These are phyloP conservation scores for Lampropteryx suffumata DNA, from an alignment of 2,888 invertebrate species.

Conservation along the genomic window DNA sequence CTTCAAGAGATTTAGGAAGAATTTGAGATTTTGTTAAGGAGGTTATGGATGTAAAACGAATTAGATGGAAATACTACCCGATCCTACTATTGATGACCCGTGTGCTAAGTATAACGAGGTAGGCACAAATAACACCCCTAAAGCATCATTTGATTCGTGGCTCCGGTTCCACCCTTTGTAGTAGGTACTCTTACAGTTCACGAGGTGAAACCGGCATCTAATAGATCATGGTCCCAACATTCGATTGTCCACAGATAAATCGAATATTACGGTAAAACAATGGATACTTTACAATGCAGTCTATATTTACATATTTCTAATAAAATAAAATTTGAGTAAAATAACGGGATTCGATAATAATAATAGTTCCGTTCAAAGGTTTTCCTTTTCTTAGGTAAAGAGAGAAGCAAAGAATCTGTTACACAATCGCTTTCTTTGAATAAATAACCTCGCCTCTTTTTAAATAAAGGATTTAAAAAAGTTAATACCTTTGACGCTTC, in stretches of 20 bases:
- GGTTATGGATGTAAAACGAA: not conserved
- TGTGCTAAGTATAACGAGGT: not conserved
- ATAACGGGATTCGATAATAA: constrained; percentile 10
- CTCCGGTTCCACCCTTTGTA: no score
- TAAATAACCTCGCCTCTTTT: constrained; percentile 10
- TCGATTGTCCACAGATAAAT: no score
- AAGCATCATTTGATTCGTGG: no score
- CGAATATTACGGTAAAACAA: no score
- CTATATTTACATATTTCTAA: no score
- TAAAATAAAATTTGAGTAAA: constrained; percentile 3
- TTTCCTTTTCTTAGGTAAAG: constrained; percentile 16
- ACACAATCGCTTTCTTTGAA: constrained; percentile 13
- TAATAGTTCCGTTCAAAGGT: constrained; percentile 14
- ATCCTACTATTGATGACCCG: no score
- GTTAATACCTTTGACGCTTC: not conserved
- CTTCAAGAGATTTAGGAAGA: no score
- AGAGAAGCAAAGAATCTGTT: constrained; percentile 13
- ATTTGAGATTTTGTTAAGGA: not conserved
- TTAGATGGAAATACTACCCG: no score
- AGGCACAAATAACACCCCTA: no score
- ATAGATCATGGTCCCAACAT: not conserved
- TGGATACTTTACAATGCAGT: no score
- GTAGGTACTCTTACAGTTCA: not conserved
- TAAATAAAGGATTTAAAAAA: not conserved
- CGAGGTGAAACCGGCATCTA: not conserved